A percentile compares a stretch with the other conserved stretches of the same genome.
Conservation (phyloP, 2,888 invertebrate species). For the Busseola fusca region DNA sequence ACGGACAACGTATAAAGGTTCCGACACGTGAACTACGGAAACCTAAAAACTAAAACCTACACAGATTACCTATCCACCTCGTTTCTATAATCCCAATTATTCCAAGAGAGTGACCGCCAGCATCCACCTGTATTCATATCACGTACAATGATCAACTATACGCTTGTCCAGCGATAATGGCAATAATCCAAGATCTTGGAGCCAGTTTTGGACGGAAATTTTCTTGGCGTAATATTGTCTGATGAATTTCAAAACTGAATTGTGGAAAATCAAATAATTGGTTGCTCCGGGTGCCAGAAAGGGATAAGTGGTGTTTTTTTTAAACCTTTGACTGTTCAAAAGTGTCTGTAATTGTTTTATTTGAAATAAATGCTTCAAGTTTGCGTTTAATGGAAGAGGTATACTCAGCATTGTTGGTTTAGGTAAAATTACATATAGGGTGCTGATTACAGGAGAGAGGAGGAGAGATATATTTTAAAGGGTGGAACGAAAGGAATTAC, state of each 20-base stretch:
- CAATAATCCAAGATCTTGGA: slow-evolving; percentile 23
- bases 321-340: background rate
- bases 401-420: background rate
- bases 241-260: slow-evolving; percentile 23
- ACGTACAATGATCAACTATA: slow-evolving; percentile 3
- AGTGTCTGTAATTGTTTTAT: background rate
- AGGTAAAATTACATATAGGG: no score
- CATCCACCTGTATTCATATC: slow-evolving; percentile 12
- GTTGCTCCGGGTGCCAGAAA: background rate
- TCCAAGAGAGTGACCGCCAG: background rate
- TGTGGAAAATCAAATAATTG: slow-evolving; percentile 26
- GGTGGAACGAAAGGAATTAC: background rate
- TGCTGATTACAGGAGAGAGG: background rate
- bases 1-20: no score
- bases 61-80: background rate
- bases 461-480: background rate
- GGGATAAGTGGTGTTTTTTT: background rate
- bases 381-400: background rate
- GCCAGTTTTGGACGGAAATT: slow-evolving; percentile 9
- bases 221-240: slow-evolving; percentile 2
- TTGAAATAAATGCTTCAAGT: background rate
- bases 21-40: no score
- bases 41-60: background rate
- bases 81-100: background rate
- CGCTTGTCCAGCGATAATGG: slow-evolving; percentile 14